Evolutionary conservation across 23 tunicate species (phyloP).

Genomic region (Diplosoma virens): DNA sequence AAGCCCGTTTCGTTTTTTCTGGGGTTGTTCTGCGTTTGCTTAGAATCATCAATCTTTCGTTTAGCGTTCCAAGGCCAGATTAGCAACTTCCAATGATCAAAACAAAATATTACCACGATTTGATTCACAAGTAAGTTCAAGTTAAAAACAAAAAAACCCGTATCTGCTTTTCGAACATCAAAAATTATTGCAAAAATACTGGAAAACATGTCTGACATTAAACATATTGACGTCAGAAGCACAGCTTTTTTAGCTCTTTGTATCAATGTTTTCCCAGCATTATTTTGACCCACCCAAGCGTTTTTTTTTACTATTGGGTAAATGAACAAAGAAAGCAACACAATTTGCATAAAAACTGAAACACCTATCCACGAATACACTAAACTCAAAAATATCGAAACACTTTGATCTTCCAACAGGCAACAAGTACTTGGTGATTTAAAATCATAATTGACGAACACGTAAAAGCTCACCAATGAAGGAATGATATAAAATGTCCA

Average conservation of each 20-base stretch:
- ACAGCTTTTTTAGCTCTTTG: slow-evolving; percentile 52
- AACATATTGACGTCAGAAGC: slow-evolving; percentile 33
- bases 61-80: slow-evolving; percentile 41
- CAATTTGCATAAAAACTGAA: slow-evolving; percentile 52
- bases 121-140: slow-evolving; percentile 39
- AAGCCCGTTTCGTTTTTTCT: not conserved
- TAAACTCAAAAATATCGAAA: not conserved
- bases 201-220: slow-evolving; percentile 32
- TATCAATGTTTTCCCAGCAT: slow-evolving; percentile 1
- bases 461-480: not conserved
- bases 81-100: slow-evolving; percentile 61
- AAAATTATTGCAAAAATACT: slow-evolving; percentile 1
- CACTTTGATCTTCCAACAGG: not conserved
- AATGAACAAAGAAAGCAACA: slow-evolving; percentile 45
- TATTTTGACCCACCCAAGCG: not conserved
- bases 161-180: not conserved
- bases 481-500: slow-evolving; percentile 44
- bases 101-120: slow-evolving; percentile 38
- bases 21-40: not conserved
- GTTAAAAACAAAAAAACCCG: not conserved
- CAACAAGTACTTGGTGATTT: slow-evolving; percentile 44
- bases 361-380: slow-evolving; percentile 31
- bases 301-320: slow-evolving; percentile 45
- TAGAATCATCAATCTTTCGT: too few relatives aligned
- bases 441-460: slow-evolving; percentile 20